Conservation (phyloP, 2,888 invertebrate genomes). For the Phrixothrix hirtus region DNA sequence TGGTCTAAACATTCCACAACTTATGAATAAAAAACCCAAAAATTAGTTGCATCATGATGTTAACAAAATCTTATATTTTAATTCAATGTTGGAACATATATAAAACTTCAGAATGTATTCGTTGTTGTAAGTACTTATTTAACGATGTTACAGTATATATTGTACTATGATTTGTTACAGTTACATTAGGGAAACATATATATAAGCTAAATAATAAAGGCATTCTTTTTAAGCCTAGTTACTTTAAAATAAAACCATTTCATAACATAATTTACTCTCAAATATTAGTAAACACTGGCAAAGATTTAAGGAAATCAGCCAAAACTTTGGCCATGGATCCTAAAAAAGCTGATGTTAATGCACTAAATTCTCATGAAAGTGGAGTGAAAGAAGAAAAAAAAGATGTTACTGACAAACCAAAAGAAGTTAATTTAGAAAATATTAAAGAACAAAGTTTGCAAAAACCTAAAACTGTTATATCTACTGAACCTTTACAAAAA, state of each 20-base stretch:
- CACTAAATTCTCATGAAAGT: too few relatives aligned
- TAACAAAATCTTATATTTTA: neutral
- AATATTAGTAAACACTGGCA: neutral
- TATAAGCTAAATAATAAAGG: constrained; percentile 1
- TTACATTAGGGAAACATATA: constrained; percentile 10
- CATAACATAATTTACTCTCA: constrained; percentile 5
- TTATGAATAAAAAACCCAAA: too few relatives aligned
- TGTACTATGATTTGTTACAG: neutral
- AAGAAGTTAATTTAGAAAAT: constrained; percentile 41
- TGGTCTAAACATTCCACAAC: too few relatives aligned
- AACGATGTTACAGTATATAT: neutral
- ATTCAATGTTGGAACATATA: neutral
- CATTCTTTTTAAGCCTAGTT: neutral
- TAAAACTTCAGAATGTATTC: neutral
- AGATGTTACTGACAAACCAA: constrained; percentile 6
- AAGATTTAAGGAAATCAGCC: constrained; percentile 1
- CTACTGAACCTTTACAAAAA: constrained; percentile 44
- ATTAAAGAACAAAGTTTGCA: constrained; percentile 47
- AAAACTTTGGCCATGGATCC: too few relatives aligned
- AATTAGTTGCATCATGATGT: neutral
- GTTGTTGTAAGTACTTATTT: constrained; percentile 10
- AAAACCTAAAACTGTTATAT: constrained; percentile 25
- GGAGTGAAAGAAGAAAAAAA: too few relatives aligned
- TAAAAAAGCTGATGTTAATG: too few relatives aligned
- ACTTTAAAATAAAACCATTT: constrained; percentile 7